Percentiles rank a stretch among this genome's conserved stretches.
Conservation (phyloP, 2,797 vertebrate genomes). For the Oceanodroma leucorhoa region DNA sequence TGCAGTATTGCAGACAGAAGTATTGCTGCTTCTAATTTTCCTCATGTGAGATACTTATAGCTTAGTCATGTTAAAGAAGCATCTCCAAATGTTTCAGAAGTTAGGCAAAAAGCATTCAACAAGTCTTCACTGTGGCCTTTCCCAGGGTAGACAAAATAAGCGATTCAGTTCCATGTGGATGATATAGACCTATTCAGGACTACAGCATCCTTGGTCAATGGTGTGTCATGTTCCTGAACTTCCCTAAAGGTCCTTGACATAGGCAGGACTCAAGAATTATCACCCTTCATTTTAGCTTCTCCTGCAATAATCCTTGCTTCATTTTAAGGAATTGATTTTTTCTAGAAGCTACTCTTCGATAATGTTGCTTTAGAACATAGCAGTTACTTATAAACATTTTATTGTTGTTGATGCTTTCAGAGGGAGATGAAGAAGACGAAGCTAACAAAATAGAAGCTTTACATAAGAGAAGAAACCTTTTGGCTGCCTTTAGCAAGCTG, state of each 20-base stretch:
- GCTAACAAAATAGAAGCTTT: constrained; percentile 99
- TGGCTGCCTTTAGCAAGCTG: constrained; percentile 97
- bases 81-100: neutral
- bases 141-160: neutral
- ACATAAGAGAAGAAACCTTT: constrained; percentile 96
- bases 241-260: neutral
- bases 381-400: neutral
- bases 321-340: neutral
- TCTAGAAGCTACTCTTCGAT: neutral
- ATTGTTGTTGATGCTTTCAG: constrained; percentile 71
- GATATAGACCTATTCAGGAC: neutral
- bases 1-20: neutral
- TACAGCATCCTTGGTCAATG: neutral
- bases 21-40: neutral
- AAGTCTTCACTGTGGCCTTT: neutral
- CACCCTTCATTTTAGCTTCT: neutral
- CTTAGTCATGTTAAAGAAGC: neutral
- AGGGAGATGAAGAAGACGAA: constrained; percentile 98
- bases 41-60: neutral
- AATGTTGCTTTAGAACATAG: neutral
- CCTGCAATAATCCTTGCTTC: neutral
- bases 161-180: neutral
- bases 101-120: neutral
- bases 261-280: neutral
- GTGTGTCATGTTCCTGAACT: neutral